Evolutionary conservation across 2,113 vertebrate species (phyloP), one percentile per base, ranked within the genome.

Genomic region (Tinamus guttatus): DNA sequence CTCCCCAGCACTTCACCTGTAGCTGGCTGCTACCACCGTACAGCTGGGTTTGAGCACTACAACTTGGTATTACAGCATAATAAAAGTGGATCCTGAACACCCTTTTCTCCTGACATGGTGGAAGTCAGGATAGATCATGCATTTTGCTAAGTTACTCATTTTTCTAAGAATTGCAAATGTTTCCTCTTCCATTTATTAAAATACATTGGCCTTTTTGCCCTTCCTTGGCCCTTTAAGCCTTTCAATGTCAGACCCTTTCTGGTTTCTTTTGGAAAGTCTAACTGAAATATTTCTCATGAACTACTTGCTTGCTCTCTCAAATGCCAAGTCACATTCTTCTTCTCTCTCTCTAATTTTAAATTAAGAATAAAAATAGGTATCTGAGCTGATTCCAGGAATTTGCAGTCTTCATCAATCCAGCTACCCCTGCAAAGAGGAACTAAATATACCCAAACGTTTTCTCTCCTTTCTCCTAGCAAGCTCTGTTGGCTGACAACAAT

Each of bases 1-100:
- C 64, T 41, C 15, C 7, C 0, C 1, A 63, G 19, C 85, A 13
- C 38, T 65, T 13, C 5, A 36, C 3, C 19, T 11, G 1, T 1
- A 2, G 43, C 70, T 32, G 83, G 32, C 25, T 38, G 41, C 41
- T 69, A 28, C 27, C 5, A 0, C 41, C 27, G 9, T 9, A 1
- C 3, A 14, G 28, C 6, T 10, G 34, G 22, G 8, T 4, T 49
- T 62, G 34, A 49, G 28, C 21, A 16, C 47, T 73, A 40, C 64
- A 8, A 12, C 5, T 0, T 13, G 40, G 9, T 56, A 13, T 21
- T 28, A 2, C 11, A 34, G 21, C 21, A 14, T 41, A 59, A 7
- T 19, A 19, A 59, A 43, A 9, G 54, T 27, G 21, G 21, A 58
- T 59, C 14, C 71, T 24, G 22, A 75, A 58, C 25, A 38, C 24